phyloP scores from a whole-genome alignment of 1,140 invertebrate species.

The Limonius californicus region DNA sequence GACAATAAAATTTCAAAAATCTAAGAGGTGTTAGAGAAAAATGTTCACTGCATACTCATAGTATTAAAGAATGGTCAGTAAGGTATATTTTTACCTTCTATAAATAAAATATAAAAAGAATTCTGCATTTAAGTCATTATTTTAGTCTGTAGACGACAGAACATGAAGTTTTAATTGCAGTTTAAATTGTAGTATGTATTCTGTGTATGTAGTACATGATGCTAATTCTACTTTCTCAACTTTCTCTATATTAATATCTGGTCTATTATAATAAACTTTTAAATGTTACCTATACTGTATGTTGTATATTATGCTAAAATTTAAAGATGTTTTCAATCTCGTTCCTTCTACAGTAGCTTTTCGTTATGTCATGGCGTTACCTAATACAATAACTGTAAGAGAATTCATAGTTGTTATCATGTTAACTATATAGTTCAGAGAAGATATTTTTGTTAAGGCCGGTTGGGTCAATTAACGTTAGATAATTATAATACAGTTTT shows the following conservation, averaged over 20 bases:
- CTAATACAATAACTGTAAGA: constrained; percentile 2
- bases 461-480: constrained; percentile 1
- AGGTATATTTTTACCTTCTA: no score
- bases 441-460: constrained; percentile 4
- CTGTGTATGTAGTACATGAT: no score
- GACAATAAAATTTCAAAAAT: no score
- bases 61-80: no score
- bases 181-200: no score
- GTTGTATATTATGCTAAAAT: constrained; percentile 2
- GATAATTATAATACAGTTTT: not conserved
- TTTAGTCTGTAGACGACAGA: no score
- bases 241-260: not conserved
- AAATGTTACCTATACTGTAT: constrained; percentile 2
- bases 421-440: not conserved
- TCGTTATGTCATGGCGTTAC: not conserved
- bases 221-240: not conserved
- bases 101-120: no score
- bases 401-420: constrained; percentile 3
- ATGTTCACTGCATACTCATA: no score
- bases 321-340: not conserved
- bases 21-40: no score
- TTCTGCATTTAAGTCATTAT: no score
- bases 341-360: no score
- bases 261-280: not conserved
- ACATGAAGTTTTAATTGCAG: no score